Evolutionary conservation across 2,113 vertebrate species (phyloP), one percentile per base, ranked within the genome.

Genomic region (Lophotis ruficrista): DNA sequence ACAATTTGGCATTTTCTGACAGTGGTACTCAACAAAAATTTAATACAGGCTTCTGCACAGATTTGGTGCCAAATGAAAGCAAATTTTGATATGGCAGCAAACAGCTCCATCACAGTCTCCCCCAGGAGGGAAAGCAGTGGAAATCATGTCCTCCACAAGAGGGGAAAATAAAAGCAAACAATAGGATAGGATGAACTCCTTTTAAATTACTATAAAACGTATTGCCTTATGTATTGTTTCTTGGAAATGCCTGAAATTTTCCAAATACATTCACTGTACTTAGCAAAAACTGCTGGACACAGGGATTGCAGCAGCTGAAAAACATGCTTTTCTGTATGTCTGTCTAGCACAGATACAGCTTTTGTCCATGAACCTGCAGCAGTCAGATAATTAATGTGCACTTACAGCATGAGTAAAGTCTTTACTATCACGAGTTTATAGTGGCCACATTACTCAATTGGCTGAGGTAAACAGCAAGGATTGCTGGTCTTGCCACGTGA

Each of bases 51-150:
- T 66, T 94, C 76, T 90, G 41, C 45, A 58, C 1, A 2, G 51
- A 86, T 80, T 66, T 90, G 50, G 31, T 65, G 51, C 56, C 75
- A 92, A 92, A 77, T 31, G 47, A 88, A 95, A 88, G 58, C 30
- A 73, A 73, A 80, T 38, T 85, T n/a, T 47, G 22, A 70, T 54
- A 62, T 4, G 24, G 31, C 37, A 83, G 28, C 50, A 48, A 93
- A 90, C 22, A 56, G 35, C 35, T 89, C 51, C 60, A 84, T 48
- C 22, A 60, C 16, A 73, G 62, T 75, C 56, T 83, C 12, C 53
- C 53, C 14, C 51, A 73, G 30, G 16, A 89, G 17, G 21, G 22
- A 87, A 83, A 76, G n/a, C 51, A 81, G 28, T 37, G 16, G 43
- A 83, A 94, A 83, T 62, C 37, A 54, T 25, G 83, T 73, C 75